Conservation (phyloP, 2,113 vertebrate species). For the Cheilinus undulatus region DNA sequence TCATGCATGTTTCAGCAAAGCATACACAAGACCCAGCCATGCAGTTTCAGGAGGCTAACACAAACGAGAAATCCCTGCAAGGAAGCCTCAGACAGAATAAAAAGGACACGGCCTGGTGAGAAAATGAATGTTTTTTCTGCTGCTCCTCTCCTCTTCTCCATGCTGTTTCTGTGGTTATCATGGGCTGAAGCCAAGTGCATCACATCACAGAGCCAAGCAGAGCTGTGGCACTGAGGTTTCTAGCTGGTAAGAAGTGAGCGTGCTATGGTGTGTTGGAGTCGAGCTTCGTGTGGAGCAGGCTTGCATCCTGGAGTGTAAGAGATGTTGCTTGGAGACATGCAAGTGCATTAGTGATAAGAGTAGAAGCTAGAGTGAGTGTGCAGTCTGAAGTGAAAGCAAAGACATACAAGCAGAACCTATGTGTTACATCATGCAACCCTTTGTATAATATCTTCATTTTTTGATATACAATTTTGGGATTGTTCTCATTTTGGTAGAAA, state of each 20-base stretch:
- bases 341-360: not conserved
- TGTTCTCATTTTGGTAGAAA: not conserved
- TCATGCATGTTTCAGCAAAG: not conserved
- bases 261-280: constrained; percentile 18
- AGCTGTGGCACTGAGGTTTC: constrained; percentile 5
- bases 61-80: constrained; percentile 14
- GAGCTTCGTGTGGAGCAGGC: not conserved
- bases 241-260: constrained; percentile 6
- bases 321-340: not conserved
- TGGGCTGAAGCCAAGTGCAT: constrained; percentile 33
- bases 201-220: constrained; percentile 38
- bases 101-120: constrained; percentile 44
- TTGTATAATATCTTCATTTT: not conserved
- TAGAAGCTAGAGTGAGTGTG: not conserved
- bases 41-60: constrained; percentile 4
- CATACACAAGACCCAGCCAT: not conserved
- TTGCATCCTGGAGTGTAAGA: constrained; percentile 3
- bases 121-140: constrained; percentile 38
- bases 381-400: not conserved
- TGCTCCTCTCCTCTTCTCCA: constrained; percentile 29
- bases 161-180: constrained; percentile 40
- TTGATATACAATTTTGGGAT: too few relatives aligned
- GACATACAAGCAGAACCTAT: not conserved
- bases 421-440: not conserved
- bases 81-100: constrained; percentile 37